Base-by-base conservation (phyloP, 2,888 invertebrate species). In the Drosophila nr. medialis region DNA sequence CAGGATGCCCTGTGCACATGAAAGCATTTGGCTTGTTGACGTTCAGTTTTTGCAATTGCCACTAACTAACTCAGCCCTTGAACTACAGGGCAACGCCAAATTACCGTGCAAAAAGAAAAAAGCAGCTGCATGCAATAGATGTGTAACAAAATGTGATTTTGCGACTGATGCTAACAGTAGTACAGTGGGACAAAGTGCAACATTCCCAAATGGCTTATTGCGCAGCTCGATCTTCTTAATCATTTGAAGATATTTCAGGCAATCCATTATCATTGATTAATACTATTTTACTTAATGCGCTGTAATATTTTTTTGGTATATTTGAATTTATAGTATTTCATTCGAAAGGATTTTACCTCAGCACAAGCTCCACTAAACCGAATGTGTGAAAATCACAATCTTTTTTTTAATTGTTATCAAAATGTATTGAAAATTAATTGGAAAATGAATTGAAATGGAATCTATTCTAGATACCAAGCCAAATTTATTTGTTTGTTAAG, bases 61-160 rank as follows among this genome's bases (percentile, higher is more conserved):
- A 30, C 11, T 63, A 75, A 86, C 81, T 64, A 72, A 51, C 51
- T 24, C 56, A 64, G 56, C 69, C 85, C 64, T 75, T 77, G 73
- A 74, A 74, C 75, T 59, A 55, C 48, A 38, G 68, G 55, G 15
- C 36, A 61, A 36, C n/a, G 49, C 32, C 21, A 42, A 66, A 34
- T 50, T 63, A 49, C 65, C 45, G 34, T 36, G 3, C n/a, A 71
- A 48, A 64, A 61, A 59, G n/a, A 24, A 64, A 62, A 69, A 24
- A 15, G 11, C 63, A 50, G 48, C 69, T 50, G 54, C 79, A 59
- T 62, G 65, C 64, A 76, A 66, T 42, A 54, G 21, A 62, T 55
- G 42, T 27, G 53, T 53, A 69, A 15, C 38, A 34, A 69, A 69
- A 50, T 18, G 18, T 15, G 30, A n/a, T 18, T 24, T 42, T 72